Conservation (phyloP, 2,113 vertebrate species). For the Meles meles region DNA sequence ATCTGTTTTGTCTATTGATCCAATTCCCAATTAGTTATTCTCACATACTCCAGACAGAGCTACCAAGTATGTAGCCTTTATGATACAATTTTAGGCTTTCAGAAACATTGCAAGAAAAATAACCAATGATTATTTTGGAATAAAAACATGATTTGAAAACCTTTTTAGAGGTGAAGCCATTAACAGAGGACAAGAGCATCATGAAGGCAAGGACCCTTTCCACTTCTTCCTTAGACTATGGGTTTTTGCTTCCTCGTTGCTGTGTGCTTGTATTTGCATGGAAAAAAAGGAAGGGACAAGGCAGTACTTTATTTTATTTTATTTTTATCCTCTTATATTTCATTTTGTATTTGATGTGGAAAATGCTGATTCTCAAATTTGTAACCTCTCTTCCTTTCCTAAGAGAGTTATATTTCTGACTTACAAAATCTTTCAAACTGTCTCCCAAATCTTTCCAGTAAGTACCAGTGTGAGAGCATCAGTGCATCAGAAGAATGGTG, state of each 20-base stretch:
- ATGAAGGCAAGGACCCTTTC: accelerated
- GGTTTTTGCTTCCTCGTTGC: neutral
- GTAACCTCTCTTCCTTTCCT: neutral
- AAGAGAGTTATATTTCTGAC: neutral
- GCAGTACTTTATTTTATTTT: neutral
- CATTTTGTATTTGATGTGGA: neutral
- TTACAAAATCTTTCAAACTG: neutral
- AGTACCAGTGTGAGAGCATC: neutral
- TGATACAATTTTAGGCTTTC: neutral
- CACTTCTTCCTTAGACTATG: neutral
- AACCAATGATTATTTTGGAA: neutral
- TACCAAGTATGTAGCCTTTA: neutral
- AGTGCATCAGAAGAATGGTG: neutral
- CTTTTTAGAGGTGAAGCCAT: neutral
- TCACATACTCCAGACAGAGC: neutral
- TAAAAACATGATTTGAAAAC: neutral
- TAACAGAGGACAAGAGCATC: neutral
- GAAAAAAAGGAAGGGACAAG: neutral
- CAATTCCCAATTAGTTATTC: neutral
- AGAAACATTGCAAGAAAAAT: neutral
- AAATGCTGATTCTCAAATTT: neutral
- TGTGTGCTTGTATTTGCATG: neutral
- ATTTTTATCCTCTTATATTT: neutral
- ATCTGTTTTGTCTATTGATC: neutral
- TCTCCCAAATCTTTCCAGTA: neutral